phyloP scores from a whole-genome alignment of 2,113 vertebrate genomes.

The Rattus rattus region DNA sequence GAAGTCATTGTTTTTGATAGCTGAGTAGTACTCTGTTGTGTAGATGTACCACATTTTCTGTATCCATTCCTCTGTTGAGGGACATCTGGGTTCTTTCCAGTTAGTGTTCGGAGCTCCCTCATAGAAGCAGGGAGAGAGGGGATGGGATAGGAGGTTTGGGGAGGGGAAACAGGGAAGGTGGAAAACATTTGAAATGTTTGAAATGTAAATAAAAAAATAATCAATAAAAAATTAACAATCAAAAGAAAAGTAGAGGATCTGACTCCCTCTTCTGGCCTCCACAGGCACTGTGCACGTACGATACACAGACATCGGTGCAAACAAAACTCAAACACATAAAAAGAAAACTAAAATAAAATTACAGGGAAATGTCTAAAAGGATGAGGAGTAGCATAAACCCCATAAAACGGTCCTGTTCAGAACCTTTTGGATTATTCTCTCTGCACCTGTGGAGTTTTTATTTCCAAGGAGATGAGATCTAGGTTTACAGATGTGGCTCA shows the following conservation, averaged over 20 bases:
- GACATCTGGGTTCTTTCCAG: too few species aligned
- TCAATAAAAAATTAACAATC: too few species aligned
- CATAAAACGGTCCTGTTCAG: neutral
- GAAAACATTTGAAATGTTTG: too few species aligned
- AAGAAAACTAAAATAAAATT: neutral
- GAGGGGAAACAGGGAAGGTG: too few species aligned
- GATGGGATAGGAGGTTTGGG: too few species aligned
- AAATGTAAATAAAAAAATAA: too few species aligned
- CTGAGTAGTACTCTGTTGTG: too few species aligned
- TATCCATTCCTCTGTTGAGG: too few species aligned
- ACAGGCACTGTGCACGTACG: neutral
- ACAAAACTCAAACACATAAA: neutral
- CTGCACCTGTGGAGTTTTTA: neutral
- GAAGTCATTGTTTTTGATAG: too few species aligned
- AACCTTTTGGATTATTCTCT: neutral
- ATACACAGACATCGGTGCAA: neutral
- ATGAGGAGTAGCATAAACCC: neutral
- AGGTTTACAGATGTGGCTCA: neutral
- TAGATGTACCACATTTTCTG: too few species aligned
- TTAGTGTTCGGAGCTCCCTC: too few species aligned
- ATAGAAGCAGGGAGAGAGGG: too few species aligned
- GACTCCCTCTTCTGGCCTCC: neutral
- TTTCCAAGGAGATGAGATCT: neutral
- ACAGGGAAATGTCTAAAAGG: neutral
- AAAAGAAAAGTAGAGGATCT: neutral